A percentile compares a stretch with the other conserved stretches of the same genome.
Conservation (phyloP, 2,888 invertebrate species). For the Caenorhabditis sp. region DNA sequence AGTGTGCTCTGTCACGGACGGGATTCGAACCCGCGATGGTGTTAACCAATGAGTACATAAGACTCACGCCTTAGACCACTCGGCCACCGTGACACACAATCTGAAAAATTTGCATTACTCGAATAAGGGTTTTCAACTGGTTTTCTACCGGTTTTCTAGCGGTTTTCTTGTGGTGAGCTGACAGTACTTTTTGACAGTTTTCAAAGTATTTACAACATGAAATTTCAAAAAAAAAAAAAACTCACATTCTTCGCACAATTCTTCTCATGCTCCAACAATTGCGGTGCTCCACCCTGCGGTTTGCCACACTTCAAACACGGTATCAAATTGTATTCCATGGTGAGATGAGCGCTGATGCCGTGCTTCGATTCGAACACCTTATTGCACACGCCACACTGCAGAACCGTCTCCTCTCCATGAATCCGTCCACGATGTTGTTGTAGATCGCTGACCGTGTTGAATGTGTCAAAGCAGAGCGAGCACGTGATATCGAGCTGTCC, state of each 20-base stretch:
- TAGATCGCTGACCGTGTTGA: not conserved
- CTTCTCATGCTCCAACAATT: conserved; percentile 2
- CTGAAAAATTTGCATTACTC: conserved; percentile 13
- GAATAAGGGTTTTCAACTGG: no score
- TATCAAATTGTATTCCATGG: conserved; percentile 1
- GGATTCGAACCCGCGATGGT: conserved; percentile 39
- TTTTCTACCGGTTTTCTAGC: no score
- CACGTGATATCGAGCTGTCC: not conserved
- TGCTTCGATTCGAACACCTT: not conserved
- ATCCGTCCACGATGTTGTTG: not conserved
- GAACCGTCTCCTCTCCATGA: not conserved
- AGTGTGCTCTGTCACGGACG: not conserved
- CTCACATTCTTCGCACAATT: conserved; percentile 2
- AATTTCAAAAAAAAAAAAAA: not conserved
- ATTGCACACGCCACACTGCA: not conserved
- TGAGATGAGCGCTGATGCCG: not conserved
- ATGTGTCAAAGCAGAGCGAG: not conserved
- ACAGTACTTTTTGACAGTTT: no score
- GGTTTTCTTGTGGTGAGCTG: no score
- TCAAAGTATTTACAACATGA: not conserved
- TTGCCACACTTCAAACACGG: conserved; percentile 8
- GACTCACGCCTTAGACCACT: conserved; percentile 37
- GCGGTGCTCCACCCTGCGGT: not conserved
- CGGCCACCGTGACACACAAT: conserved; percentile 29
- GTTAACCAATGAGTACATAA: conserved; percentile 28